Conservation (phyloP, 2,888 invertebrate genomes). For the Asteroscopus sphinx region DNA sequence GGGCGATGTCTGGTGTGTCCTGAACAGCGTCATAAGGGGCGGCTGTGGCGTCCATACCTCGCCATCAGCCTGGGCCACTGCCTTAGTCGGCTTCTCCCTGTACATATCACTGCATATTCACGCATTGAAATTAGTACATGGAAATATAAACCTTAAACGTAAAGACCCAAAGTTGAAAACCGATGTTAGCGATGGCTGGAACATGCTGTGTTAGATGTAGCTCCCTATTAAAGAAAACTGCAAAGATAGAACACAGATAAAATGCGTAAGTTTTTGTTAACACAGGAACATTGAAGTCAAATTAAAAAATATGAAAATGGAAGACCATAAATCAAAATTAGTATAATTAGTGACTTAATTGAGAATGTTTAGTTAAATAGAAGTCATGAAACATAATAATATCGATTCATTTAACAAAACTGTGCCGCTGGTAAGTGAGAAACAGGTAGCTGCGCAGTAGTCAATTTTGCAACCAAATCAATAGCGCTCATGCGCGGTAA, state of each 20-base stretch:
- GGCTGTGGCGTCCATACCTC: conserved; percentile 92
- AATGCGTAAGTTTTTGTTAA: too few relatives aligned
- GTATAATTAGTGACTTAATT: too few relatives aligned
- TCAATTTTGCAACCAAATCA: too few relatives aligned
- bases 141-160: conserved; percentile 61
- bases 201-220: conserved; percentile 58
- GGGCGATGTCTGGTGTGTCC: conserved; percentile 92
- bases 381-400: too few relatives aligned
- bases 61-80: conserved; percentile 73
- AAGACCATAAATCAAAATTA: too few relatives aligned
- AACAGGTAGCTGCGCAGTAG: too few relatives aligned
- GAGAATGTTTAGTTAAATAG: too few relatives aligned
- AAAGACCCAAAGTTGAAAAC: conserved; percentile 54
- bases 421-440: too few relatives aligned
- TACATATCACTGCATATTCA: conserved; percentile 80
- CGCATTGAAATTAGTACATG: conserved; percentile 60
- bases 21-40: conserved; percentile 94
- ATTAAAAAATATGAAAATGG: too few relatives aligned
- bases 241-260: conserved; percentile 32
- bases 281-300: too few relatives aligned
- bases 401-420: too few relatives aligned
- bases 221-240: conserved; percentile 50
- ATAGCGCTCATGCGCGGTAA: too few relatives aligned
- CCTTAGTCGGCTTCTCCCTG: conserved; percentile 84
- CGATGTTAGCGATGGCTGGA: conserved; percentile 54